A percentile compares a stretch with the other conserved stretches of the same genome.
These are phyloP conservation scores for Neosilurus mollespiculum DNA, from an alignment of 2,797 vertebrate genomes.

Conservation along the genomic window DNA sequence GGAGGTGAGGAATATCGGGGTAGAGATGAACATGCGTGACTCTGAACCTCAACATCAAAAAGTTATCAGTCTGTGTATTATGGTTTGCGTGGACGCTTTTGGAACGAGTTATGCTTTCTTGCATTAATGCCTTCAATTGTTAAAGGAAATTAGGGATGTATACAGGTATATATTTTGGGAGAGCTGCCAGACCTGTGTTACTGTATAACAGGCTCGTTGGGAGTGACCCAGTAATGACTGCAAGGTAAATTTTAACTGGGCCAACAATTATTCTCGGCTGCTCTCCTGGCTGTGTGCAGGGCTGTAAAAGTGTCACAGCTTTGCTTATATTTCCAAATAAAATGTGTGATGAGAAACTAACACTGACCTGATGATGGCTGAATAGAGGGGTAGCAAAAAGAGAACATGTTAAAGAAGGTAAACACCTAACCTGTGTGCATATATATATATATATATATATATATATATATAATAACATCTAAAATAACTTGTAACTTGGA, in stretches of 20 bases:
- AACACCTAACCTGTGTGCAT: no score
- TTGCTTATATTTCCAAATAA: conserved; percentile 4
- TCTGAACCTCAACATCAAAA: not conserved
- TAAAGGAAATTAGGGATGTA: no score
- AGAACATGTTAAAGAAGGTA: not conserved
- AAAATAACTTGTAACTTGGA: no score
- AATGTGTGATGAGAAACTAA: no score
- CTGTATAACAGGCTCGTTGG: conserved; percentile 19
- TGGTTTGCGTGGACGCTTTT: not conserved
- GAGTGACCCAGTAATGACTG: conserved; percentile 36
- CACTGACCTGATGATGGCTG: no score
- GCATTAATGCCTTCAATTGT: not conserved
- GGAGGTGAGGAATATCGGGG: not conserved
- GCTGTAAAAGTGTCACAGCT: not conserved
- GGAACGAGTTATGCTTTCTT: not conserved
- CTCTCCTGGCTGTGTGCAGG: not conserved
- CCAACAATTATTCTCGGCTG: conserved; percentile 11
- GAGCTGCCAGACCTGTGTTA: not conserved
- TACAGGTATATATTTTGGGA: not conserved
- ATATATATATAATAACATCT: no score
- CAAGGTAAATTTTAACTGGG: conserved; percentile 33
- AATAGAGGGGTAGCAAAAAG: not conserved
- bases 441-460: no score
- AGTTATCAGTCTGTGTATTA: not conserved
- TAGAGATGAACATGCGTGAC: not conserved